Base-by-base conservation (phyloP, 2,797 vertebrate species). In the Manis pentadactyla region DNA sequence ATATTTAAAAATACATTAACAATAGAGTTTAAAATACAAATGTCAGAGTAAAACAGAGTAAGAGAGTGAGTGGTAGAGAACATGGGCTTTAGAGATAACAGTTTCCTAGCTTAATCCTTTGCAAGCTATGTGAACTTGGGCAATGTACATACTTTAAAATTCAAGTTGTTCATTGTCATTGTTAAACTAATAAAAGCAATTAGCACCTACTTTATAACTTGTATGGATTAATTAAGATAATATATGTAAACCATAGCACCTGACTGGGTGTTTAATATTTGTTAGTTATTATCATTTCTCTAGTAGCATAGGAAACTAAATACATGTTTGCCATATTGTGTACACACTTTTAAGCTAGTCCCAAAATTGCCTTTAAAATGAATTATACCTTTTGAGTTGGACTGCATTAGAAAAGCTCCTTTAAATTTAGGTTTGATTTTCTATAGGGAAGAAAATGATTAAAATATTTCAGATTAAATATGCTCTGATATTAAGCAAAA, bases 341-440 rank as follows among this genome's bases (percentile, higher is more conserved):
- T 87, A 63, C 49, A 84, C 0, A 94, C 5, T 84, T 93, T 23
- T 29, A 37, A 63, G 8, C 11, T 71, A 87, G 8, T n/a, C 3
- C 75, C 13, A 25, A 91, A 91, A 94, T 86, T 71, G 51, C 12
- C 4, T 92, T 94, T 73, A n/a, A 94, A 90, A 21, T 66, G 7
- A 77, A 73, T 94, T 85, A 79, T 64, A 66, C 12, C 4, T 77
- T 78, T 84, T 46, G 21, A 31, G 49, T 94, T 84, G 13, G 34
- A 53, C 4, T 90, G 37, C 18, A 92, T 73, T 42, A 82, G 15
- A 53, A 91, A 90, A 53, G 19, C 11, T 8, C 25, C 57, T 66
- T 94, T 63, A 93, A 93, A 94, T 66, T n/a, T 82, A 88, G 51
- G 27, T 73, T 94, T 29, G 83, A 66, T 89, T 78, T 95, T 96